Conservation (phyloP, 1,140 invertebrate species). For the Atta texana region DNA sequence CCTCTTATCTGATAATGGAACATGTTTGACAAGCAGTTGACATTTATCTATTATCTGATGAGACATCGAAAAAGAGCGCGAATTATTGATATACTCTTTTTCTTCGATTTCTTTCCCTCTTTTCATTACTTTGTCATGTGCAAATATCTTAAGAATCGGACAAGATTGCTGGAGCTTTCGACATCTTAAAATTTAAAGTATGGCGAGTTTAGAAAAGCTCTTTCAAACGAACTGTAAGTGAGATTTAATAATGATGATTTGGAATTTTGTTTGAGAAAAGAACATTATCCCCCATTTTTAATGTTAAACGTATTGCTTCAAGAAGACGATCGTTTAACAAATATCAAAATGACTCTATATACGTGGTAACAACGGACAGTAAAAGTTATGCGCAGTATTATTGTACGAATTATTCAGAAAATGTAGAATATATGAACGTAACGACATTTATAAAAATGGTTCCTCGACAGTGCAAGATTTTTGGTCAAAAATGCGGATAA, state of each 20-base stretch:
- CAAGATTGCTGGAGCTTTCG: not conserved
- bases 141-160: not conserved
- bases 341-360: not conserved
- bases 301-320: not conserved
- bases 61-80: not conserved
- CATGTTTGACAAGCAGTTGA: too few species aligned
- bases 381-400: constrained; percentile 21
- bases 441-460: not conserved
- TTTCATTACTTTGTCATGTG: not conserved
- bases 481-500: constrained; percentile 37
- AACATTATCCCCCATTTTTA: too few species aligned
- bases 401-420: not conserved
- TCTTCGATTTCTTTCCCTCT: constrained; percentile 33
- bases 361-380: not conserved
- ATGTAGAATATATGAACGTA: not conserved
- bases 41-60: not conserved
- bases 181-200: not conserved
- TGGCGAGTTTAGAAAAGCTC: not conserved
- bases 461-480: not conserved
- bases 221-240: not conserved
- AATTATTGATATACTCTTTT: not conserved
- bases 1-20: not conserved
- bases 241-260: not conserved
- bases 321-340: not conserved
- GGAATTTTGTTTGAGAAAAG: not conserved